Base-by-base conservation (phyloP, 2,797 vertebrate species). In the Alectoris magna region DNA sequence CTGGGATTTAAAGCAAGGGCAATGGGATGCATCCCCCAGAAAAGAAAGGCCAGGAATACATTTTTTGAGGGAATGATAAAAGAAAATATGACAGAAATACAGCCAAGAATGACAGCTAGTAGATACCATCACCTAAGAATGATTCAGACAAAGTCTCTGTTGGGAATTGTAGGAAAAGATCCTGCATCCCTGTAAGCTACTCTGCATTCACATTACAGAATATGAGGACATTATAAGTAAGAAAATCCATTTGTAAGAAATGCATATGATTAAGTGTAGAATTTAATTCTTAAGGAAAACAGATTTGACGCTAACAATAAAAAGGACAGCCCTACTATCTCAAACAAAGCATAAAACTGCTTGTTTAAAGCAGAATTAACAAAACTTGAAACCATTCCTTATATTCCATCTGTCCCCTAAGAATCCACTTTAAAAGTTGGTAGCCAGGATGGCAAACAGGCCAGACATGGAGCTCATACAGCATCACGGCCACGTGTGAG, bases 91-190 rank as follows among this genome's bases (percentile, higher is more conserved):
- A 93, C 67, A 94, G 87, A 91, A 69, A 44, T 5, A 43, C 26
- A 67, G 64, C 44, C 51, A 44, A 70, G 87, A 96, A 66, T 85
- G 92, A 92, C 91, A 89, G 89, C 29, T 17, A 60, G 48, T n/a
- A 64, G 92, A 91, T 38, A 92, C 55, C 70, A 93, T 91, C 10
- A 0, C 39, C 87, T 75, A 83, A 77, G 81, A 89, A 48, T 2
- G 48, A 55, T 82, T 83, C 78, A 77, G 72, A 85, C 31, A 68
- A 77, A 80, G 36, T 34, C 56, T 85, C 82, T 6, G 1, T 10
- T 77, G 79, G 88, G 91, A 92, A 58, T 26, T 71, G 60, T 0
- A 2, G 38, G 64, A 77, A 84, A 88, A 93, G 72, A 71, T 66
- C 56, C 21, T 58, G 23, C 53, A 83, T 38, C 22, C 41, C 53